Evolutionary conservation across 2,113 vertebrate species (phyloP).

Genomic region (Balaenoptera acutorostrata): DNA sequence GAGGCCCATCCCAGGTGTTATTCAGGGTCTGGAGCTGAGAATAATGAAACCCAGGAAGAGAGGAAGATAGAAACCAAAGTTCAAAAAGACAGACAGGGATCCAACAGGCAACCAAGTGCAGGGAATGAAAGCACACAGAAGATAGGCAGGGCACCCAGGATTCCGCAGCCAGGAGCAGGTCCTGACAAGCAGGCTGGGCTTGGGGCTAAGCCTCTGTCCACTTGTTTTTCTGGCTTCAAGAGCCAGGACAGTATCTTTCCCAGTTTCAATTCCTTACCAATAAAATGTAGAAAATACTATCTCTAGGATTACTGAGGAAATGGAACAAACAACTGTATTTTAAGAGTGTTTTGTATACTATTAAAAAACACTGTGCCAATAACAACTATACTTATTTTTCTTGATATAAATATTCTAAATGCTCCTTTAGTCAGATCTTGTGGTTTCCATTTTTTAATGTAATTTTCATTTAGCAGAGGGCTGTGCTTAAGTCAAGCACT

Average conservation of each 20-base stretch:
- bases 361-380: background rate
- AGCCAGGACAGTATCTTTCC: background rate
- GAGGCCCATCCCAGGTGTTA: background rate
- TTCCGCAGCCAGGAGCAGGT: background rate
- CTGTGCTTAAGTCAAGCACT: background rate
- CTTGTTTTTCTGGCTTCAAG: background rate
- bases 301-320: background rate
- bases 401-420: background rate
- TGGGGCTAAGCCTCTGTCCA: background rate
- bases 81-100: background rate
- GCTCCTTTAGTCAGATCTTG: background rate
- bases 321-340: background rate
- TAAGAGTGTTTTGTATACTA: background rate
- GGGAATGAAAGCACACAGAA: background rate
- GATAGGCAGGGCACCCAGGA: background rate
- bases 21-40: background rate
- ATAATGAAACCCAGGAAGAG: background rate
- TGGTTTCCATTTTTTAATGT: background rate
- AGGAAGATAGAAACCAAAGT: background rate
- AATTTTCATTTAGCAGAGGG: background rate
- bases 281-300: background rate
- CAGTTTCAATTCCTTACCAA: background rate
- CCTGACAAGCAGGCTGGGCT: background rate
- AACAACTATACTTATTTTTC: background rate
- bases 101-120: background rate